Evolutionary conservation across 2,113 vertebrate species (phyloP).

Genomic region (Lonchura striata): DNA sequence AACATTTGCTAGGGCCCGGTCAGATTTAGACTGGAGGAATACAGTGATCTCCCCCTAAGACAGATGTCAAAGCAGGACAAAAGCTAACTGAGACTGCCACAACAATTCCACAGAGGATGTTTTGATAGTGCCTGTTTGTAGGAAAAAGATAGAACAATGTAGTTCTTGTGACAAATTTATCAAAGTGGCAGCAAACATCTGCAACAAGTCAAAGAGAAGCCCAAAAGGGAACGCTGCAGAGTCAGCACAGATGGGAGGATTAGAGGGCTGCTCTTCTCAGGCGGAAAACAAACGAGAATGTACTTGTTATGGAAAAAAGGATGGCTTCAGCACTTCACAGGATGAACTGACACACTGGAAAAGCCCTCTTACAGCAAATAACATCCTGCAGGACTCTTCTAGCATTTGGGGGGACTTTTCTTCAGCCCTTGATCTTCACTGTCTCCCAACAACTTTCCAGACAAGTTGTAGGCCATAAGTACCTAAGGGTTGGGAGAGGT

Average conservation of each 20-base stretch:
- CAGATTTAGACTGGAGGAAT: neutral
- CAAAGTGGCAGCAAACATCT: neutral
- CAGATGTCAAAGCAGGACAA: neutral
- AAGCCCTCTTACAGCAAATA: neutral
- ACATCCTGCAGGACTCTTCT: neutral
- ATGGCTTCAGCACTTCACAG: neutral
- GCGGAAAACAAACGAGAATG: neutral
- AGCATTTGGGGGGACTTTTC: neutral
- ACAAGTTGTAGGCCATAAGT: neutral
- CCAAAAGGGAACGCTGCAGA: neutral
- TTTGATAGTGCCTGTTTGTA: neutral
- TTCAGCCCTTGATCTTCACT: neutral
- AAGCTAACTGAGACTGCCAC: neutral
- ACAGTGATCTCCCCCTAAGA: neutral
- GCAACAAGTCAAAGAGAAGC: neutral
- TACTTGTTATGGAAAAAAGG: no score
- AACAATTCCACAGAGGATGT: neutral
- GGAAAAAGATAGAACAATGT: neutral
- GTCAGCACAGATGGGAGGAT: neutral
- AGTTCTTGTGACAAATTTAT: neutral
- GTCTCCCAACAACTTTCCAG: neutral
- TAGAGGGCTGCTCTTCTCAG: neutral
- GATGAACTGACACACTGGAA: neutral
- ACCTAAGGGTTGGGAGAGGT: neutral
- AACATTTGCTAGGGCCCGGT: neutral